These are phyloP conservation scores for Cosmorhoe ocellata DNA, from an alignment of 2,888 invertebrate species.

Conservation along the genomic window DNA sequence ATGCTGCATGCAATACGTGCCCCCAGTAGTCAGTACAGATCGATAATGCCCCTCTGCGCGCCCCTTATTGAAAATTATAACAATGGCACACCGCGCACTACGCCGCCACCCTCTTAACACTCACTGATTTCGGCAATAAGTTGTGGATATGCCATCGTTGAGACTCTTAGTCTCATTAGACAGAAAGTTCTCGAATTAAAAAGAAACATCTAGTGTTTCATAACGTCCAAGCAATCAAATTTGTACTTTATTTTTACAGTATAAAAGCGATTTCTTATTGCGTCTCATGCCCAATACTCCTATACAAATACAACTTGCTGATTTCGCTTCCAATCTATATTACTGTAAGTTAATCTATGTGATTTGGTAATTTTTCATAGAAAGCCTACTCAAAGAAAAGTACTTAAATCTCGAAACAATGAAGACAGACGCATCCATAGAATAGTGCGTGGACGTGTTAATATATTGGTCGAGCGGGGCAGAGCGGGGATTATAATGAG, in stretches of 20 bases:
- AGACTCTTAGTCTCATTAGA: slow-evolving; percentile 18
- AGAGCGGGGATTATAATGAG: slow-evolving; percentile 79
- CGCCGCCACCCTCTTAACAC: slow-evolving; percentile 75
- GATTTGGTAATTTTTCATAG: no score
- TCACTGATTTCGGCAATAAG: slow-evolving; percentile 77
- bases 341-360: no score
- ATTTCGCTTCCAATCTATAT: no score
- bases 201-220: not conserved
- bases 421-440: slow-evolving; percentile 46
- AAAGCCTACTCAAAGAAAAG: no score
- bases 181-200: not conserved
- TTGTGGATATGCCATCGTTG: slow-evolving; percentile 59
- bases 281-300: no score
- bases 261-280: no score
- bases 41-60: slow-evolving; percentile 80
- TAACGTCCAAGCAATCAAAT: no score
- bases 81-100: slow-evolving; percentile 77
- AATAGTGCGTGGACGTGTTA: slow-evolving; percentile 67
- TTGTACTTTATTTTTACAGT: no score
- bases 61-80: slow-evolving; percentile 83
- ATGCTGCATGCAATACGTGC: slow-evolving; percentile 55
- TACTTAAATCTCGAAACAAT: not conserved
- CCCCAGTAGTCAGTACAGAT: slow-evolving; percentile 53
- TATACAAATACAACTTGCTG: no score
- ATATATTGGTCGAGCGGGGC: slow-evolving; percentile 72